phyloP scores from a whole-genome alignment of 2,888 invertebrate genomes.

The Drosophila fulvimacula region DNA sequence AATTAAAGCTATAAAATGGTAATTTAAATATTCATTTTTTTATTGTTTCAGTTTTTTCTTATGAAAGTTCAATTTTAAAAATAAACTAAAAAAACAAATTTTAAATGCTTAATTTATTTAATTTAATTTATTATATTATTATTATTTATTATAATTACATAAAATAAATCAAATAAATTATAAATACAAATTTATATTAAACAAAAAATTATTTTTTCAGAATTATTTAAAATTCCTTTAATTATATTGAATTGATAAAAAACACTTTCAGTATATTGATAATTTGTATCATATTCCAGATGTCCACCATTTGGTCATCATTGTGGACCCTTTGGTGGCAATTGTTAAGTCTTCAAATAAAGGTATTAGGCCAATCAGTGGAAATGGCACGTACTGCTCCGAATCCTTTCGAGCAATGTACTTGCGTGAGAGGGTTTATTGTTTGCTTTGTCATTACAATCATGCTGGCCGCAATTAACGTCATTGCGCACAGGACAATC shows the following conservation, averaged over 20 bases:
- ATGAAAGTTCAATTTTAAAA: too few species aligned
- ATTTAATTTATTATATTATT: too few species aligned
- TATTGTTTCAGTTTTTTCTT: too few species aligned
- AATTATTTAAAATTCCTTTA: neutral
- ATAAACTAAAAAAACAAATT: too few species aligned
- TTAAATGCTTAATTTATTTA: too few species aligned
- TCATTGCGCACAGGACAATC: conserved; percentile 13
- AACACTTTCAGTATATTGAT: too few species aligned
- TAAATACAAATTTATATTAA: too few species aligned
- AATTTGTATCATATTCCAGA: neutral
- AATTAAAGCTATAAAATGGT: too few species aligned
- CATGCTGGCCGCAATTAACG: conserved; percentile 64
- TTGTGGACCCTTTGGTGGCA: conserved; percentile 7
- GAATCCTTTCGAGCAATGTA: conserved; percentile 47
- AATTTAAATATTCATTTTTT: too few species aligned
- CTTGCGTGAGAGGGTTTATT: conserved; percentile 11
- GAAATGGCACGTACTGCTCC: conserved; percentile 64
- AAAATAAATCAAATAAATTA: too few species aligned
- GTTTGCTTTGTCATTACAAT: conserved; percentile 31
- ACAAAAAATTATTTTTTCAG: neutral
- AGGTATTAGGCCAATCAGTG: conserved; percentile 55
- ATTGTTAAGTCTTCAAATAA: conserved; percentile 20
- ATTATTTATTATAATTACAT: too few species aligned
- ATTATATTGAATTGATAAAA: too few species aligned
- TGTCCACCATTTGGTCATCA: neutral